Evolutionary conservation across 2,888 invertebrate species (phyloP), one percentile per base, ranked within the genome.

Genomic region (Melieria omissa): DNA sequence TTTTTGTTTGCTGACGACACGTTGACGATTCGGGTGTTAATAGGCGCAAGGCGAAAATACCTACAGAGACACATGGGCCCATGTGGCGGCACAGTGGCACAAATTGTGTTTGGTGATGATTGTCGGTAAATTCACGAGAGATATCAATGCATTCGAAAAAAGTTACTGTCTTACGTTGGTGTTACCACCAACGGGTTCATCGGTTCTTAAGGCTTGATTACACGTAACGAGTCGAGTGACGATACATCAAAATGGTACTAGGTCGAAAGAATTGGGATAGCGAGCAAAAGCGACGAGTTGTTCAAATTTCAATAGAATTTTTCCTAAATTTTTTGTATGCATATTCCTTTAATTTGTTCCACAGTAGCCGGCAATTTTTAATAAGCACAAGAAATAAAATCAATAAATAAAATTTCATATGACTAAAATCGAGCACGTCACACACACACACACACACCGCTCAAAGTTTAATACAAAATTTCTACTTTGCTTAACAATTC

Each of bases 1-100:
- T 65, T 65, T 57, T 70, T 49, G 47, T 58, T 60, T 52, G 58
- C 58, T 65, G 70, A 70, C 65, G 70, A 70, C 70, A 70, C 60
- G 64, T 65, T 58, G 58, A 57, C 52, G 55, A 65, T 44, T n/a
- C 44, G 7, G 65, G 42, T 55, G 52, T 65, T 65, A 55, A 55
- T 54, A 62, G 61, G 52, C 55, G 62, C 41, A 52, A 12, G 58
- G 49, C 58, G 58, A 10, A 42, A 14, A 65, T 14, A 55, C 42
- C 16, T 8, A 45, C 44, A n/a, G 9, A 54, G 12, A 46, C 4
- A n/a, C 14, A 12, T 9, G 5, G 29, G 44, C 29, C 8, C 46
- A 4, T 29, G 45, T 2, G 65, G 8, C 44, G 1, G 65, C 46
- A 66, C 64, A 14, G 54, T 65, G 54, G 54, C 14, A 14, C 12